These are phyloP conservation scores for Aricia agestis DNA, from an alignment of 1,140 invertebrate species.

Conservation along the genomic window DNA sequence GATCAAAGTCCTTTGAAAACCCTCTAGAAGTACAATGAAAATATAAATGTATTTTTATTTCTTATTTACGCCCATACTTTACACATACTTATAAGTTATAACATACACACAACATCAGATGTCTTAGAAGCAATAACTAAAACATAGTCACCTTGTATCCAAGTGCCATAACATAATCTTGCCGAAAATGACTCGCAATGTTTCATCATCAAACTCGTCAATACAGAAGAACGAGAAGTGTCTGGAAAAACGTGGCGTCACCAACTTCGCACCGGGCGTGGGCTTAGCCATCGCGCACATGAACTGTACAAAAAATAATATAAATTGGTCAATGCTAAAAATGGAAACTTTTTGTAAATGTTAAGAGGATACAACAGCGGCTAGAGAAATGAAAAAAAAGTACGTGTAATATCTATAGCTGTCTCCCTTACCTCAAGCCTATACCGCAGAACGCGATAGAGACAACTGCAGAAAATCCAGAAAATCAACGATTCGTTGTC, in stretches of 20 bases:
- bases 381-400: too few species aligned
- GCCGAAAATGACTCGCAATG: slow-evolving; percentile 91
- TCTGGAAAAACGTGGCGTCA: slow-evolving; percentile 91
- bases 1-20: slow-evolving; percentile 97
- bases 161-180: slow-evolving; percentile 97
- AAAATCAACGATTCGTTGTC: too few species aligned
- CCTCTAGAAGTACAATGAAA: slow-evolving; percentile 77
- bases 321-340: too few species aligned
- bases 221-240: slow-evolving; percentile 94
- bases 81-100: too few species aligned
- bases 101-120: too few species aligned
- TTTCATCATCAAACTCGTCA: slow-evolving; percentile 92
- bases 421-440: too few species aligned
- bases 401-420: too few species aligned
- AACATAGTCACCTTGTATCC: slow-evolving; percentile 86
- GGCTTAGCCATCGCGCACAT: slow-evolving; percentile 93
- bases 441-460: too few species aligned
- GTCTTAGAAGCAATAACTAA: too few species aligned
- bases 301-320: slow-evolving; percentile 73
- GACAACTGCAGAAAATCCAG: too few species aligned
- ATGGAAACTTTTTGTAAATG: too few species aligned
- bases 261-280: slow-evolving; percentile 86
- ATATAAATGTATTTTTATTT: not conserved
- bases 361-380: too few species aligned
- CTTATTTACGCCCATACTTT: not conserved